Evolutionary conservation across 2,797 vertebrate genomes (phyloP).

Genomic region (Cryptoblepharus egeriae): DNA sequence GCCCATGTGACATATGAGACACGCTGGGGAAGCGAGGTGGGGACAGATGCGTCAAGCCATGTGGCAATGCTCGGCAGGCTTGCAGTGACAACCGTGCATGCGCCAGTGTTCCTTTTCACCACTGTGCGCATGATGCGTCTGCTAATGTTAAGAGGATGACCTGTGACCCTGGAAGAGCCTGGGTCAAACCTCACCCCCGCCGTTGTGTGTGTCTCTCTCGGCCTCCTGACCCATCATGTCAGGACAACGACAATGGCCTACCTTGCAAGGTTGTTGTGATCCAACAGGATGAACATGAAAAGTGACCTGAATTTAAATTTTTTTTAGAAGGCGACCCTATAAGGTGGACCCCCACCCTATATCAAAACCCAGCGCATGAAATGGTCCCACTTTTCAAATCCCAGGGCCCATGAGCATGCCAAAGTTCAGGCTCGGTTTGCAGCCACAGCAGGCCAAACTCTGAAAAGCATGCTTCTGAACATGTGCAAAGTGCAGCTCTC

Average conservation of each 20-base stretch:
- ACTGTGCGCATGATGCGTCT: too few species aligned
- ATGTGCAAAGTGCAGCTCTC: neutral
- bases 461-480: neutral
- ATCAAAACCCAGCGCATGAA: too few species aligned
- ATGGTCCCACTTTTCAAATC: neutral
- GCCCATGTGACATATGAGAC: neutral
- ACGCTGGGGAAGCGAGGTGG: neutral
- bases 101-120: neutral
- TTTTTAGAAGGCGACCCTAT: neutral
- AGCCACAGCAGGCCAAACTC: neutral
- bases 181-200: too few species aligned
- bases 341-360: neutral
- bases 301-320: neutral
- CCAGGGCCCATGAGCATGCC: neutral
- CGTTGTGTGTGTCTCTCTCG: neutral
- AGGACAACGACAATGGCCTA: neutral
- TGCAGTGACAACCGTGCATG: neutral
- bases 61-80: neutral
- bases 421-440: neutral
- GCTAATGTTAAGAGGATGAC: neutral
- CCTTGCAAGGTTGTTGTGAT: neutral
- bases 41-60: neutral
- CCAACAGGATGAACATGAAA: too few species aligned
- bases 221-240: neutral
- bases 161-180: neutral